Base-by-base conservation (phyloP, 2,888 invertebrate genomes). In the Priocnemis perturbator region DNA sequence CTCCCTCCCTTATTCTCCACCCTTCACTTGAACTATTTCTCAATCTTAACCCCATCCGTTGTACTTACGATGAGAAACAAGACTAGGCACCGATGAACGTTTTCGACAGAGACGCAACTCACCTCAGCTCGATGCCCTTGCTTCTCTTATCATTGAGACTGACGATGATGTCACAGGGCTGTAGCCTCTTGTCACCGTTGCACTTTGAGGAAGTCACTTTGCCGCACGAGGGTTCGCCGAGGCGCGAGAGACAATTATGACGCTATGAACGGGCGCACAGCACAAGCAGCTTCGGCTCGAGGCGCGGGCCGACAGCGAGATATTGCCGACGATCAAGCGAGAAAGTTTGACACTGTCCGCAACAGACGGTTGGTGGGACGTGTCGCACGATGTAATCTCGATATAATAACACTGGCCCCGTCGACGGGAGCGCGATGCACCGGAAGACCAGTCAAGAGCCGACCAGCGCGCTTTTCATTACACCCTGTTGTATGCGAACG, bases 131-230 rank as follows among this genome's bases (percentile, higher is more conserved):
- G 74, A 86, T 86, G 73, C 77, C 73, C 65, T 78, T 83, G 26
- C 71, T 83, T 55, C 84, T 80, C 72, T 81, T 82, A 64, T 86
- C 86, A 85, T 84, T 83, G 76, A 86, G 85, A 74, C 85, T 85
- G 78, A 86, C 85, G 69, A 86, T 85, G 73, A 86, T 79, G 82
- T 86, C 85, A 67, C 85, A 82, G 48, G 82, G 83, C 76, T 83
- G 80, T 77, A 81, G 83, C 77, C 79, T 81, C 79, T 80, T 83
- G 77, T 83, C 81, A 71, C 76, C 69, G 81, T 69, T 78, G 78
- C 83, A 85, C 86, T 85, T 83, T 75, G 80, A 50, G 80, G 84
- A 83, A 84, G 83, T 86, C 86, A 86, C 85, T 85, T 85, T 85
- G 85, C 72, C 76, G 80, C 80, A 71, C 74, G 68, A 70, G 60